Evolutionary conservation across 1,140 invertebrate genomes (phyloP).

Genomic region (Drosophila murphyi): DNA sequence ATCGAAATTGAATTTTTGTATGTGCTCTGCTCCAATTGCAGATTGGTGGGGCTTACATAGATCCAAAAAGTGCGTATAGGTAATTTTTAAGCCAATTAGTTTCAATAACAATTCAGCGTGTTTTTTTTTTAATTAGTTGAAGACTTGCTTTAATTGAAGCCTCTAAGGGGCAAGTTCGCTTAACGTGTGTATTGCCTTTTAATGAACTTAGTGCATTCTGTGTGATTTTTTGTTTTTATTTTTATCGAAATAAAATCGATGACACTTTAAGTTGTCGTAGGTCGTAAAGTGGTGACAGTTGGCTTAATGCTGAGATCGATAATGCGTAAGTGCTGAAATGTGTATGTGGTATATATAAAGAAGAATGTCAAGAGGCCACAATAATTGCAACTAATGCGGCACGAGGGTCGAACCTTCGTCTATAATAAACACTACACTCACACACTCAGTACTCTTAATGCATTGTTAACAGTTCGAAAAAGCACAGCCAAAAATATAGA

Average conservation of each 20-base stretch:
- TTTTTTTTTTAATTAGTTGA: slow-evolving; percentile 44
- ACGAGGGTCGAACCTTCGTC: slow-evolving; percentile 75
- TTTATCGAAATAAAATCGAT: slow-evolving; percentile 55
- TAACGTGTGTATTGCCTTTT: slow-evolving; percentile 24
- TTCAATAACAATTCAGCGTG: slow-evolving; percentile 59
- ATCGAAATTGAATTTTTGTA: slow-evolving; percentile 13
- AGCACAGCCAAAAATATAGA: slow-evolving; percentile 30
- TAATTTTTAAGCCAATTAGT: slow-evolving; percentile 66
- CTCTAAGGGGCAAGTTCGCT: slow-evolving; percentile 70
- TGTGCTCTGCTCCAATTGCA: slow-evolving; percentile 8
- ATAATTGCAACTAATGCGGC: slow-evolving; percentile 79
- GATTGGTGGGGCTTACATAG: background rate
- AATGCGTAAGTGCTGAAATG: slow-evolving; percentile 61
- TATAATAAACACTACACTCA: slow-evolving; percentile 54
- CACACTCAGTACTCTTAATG: background rate
- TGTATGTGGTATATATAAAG: slow-evolving; percentile 64
- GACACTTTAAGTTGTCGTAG: slow-evolving; percentile 45
- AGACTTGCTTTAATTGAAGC: slow-evolving; percentile 60
- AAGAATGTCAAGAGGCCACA: slow-evolving; percentile 83
- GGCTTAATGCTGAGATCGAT: slow-evolving; percentile 50
- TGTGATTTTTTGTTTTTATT: slow-evolving; percentile 33
- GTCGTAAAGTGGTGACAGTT: slow-evolving; percentile 30
- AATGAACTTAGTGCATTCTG: slow-evolving; percentile 50
- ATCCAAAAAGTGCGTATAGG: slow-evolving; percentile 42
- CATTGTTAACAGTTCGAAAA: background rate